Conservation (phyloP, 2,113 vertebrate species). For the Muntiacus muntjak region DNA sequence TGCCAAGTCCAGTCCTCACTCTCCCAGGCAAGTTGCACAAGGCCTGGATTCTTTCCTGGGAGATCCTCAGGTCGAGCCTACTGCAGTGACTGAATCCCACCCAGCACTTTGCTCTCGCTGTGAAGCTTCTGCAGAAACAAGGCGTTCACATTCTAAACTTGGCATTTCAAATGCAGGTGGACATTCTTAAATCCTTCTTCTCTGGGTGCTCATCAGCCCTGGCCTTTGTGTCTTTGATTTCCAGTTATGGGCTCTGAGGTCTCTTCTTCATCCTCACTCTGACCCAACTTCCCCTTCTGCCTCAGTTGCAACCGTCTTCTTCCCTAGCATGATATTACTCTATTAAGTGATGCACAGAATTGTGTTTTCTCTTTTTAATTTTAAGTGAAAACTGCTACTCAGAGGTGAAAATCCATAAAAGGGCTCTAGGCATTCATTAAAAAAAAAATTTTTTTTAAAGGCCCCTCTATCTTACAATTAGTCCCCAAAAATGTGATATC, state of each 20-base stretch:
- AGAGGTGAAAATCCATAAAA: not conserved
- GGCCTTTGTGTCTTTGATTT: not conserved
- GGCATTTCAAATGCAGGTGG: not conserved
- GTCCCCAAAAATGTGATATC: not conserved
- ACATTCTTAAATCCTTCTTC: not conserved
- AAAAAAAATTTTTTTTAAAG: not conserved
- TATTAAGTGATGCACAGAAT: not conserved
- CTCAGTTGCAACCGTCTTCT: not conserved
- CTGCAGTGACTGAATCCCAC: not conserved
- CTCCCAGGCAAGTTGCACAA: not conserved
- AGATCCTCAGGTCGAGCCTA: not conserved
- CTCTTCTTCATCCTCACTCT: not conserved
- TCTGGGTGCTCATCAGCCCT: not conserved
- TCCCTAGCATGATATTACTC: not conserved
- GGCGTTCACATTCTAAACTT: not conserved
- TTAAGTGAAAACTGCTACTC: not conserved
- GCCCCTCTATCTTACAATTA: not conserved
- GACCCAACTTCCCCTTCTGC: not conserved
- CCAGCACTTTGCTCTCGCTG: not conserved
- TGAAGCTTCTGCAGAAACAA: not conserved
- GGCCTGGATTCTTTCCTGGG: not conserved
- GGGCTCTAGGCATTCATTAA: not conserved
- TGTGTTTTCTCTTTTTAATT: not conserved
- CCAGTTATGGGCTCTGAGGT: not conserved
- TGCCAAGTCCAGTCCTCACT: not conserved